Evolutionary conservation across 1,140 invertebrate species (phyloP).

Genomic region (Sinonovacula constricta): DNA sequence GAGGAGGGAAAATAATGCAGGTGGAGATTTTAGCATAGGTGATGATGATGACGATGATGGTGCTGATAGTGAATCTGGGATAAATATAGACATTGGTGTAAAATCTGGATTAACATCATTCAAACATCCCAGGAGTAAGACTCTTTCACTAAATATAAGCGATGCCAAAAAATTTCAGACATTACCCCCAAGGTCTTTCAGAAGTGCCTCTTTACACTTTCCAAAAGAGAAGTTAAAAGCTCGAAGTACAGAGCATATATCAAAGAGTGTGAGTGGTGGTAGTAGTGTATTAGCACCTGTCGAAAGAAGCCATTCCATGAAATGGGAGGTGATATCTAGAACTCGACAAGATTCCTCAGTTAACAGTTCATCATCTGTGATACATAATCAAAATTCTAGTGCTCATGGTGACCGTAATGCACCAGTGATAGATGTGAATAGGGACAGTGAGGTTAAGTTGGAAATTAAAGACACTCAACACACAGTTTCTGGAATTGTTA

Average conservation of each 20-base stretch:
- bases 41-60: slow-evolving; percentile 14
- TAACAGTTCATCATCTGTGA: too few species aligned
- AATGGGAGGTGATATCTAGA: neutral
- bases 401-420: too few species aligned
- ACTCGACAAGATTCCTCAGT: too few species aligned
- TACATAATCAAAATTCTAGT: too few species aligned
- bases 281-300: neutral
- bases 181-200: slow-evolving; percentile 34
- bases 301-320: neutral
- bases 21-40: neutral
- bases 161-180: neutral
- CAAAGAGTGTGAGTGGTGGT: neutral
- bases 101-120: too few species aligned
- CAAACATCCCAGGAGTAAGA: slow-evolving; percentile 38
- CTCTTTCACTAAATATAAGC: slow-evolving; percentile 8
- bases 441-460: too few species aligned
- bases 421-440: too few species aligned
- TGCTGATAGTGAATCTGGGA: slow-evolving; percentile 24
- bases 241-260: slow-evolving; percentile 39
- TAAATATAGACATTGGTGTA: too few species aligned
- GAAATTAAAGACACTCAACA: too few species aligned
- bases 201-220: slow-evolving; percentile 14
- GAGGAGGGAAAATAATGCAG: neutral
- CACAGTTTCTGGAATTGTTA: too few species aligned
- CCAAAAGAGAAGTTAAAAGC: slow-evolving; percentile 7